Evolutionary conservation across 2,113 vertebrate genomes (phyloP).

Genomic region (Amblyornis subalaris): DNA sequence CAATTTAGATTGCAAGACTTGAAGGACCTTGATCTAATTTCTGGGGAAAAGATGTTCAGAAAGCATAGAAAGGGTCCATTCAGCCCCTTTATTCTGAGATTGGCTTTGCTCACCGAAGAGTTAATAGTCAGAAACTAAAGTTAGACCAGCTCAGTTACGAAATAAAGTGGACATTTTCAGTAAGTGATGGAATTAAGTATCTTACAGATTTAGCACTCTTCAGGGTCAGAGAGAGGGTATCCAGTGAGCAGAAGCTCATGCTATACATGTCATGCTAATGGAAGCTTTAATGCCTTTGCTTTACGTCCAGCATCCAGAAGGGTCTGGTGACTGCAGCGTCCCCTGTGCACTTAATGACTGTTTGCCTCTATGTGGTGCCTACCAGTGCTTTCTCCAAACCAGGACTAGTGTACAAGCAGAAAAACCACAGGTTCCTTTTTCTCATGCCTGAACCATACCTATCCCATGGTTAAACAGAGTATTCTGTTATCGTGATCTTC

Average conservation of each 20-base stretch:
- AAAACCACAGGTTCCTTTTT: background rate
- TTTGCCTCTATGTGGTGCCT: background rate
- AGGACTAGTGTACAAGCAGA: background rate
- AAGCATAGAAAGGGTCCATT: background rate
- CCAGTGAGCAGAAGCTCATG: background rate
- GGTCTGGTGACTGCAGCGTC: background rate
- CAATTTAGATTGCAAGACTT: background rate
- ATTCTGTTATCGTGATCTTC: background rate
- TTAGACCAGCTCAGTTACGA: background rate
- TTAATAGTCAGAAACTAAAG: background rate
- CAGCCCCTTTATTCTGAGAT: background rate
- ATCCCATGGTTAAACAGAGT: background rate
- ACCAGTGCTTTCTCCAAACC: background rate
- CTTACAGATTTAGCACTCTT: background rate
- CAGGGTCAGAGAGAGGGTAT: background rate
- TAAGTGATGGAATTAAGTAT: background rate
- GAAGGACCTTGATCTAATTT: constrained; percentile 9
- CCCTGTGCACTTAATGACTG: background rate
- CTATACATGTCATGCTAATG: background rate
- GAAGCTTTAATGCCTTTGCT: background rate
- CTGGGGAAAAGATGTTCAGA: background rate
- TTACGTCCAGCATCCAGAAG: background rate
- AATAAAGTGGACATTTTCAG: background rate
- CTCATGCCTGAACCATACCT: background rate
- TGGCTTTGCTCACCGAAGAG: background rate